These are phyloP conservation scores for Platycercus adscitus DNA, from an alignment of 2,113 vertebrate genomes.

Conservation along the genomic window DNA sequence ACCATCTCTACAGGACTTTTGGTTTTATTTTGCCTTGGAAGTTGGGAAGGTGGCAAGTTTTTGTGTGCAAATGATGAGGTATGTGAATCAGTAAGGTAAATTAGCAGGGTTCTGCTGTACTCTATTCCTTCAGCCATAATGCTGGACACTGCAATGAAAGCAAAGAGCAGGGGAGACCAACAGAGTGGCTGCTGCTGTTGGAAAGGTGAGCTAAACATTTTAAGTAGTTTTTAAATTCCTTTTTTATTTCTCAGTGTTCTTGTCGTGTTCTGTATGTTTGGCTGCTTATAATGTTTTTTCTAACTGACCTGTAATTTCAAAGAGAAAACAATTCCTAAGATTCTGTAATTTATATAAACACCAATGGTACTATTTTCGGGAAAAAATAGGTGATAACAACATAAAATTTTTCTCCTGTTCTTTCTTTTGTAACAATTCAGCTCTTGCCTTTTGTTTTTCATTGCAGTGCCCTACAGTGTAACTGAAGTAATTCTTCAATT, in stretches of 20 bases:
- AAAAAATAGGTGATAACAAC: neutral
- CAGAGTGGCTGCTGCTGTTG: constrained; percentile 42
- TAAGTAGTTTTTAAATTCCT: neutral
- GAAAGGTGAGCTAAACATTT: constrained; percentile 30
- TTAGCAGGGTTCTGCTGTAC: constrained; percentile 46
- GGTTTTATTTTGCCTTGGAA: neutral
- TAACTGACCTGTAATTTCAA: neutral
- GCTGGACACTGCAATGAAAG: constrained; percentile 60
- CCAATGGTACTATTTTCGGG: neutral
- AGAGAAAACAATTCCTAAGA: neutral
- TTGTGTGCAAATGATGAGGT: neutral
- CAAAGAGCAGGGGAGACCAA: constrained; percentile 47
- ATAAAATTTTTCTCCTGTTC: neutral
- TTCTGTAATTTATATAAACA: neutral
- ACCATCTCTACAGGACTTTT: neutral
- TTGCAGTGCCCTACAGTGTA: constrained; percentile 48
- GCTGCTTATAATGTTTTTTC: neutral
- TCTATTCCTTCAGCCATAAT: constrained; percentile 45
- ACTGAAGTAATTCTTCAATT: constrained; percentile 2
- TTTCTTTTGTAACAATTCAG: neutral
- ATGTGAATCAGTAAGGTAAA: constrained; percentile 2
- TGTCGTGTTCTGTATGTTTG: neutral
- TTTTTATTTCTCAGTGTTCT: neutral
- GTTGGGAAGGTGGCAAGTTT: neutral
- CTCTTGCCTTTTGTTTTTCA: constrained; percentile 39